phyloP scores from a whole-genome alignment of 1,140 invertebrate genomes.

The Nasonia longicornis region DNA sequence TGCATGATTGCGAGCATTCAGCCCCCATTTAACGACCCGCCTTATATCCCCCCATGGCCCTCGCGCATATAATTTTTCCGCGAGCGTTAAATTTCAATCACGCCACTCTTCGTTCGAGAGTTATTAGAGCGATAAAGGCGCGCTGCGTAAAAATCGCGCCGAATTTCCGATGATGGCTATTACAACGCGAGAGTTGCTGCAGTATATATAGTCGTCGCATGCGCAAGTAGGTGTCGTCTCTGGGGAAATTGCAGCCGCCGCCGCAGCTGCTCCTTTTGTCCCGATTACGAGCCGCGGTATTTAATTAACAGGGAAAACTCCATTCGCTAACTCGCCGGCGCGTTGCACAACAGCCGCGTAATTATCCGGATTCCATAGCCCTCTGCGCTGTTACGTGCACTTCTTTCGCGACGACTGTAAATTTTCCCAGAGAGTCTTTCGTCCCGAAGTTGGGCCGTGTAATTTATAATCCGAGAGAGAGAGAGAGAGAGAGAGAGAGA shows the following conservation, averaged over 20 bases:
- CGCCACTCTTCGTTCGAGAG: too few species aligned
- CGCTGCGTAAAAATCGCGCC: too few species aligned
- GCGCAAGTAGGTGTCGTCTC: conserved; percentile 11
- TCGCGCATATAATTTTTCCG: too few species aligned
- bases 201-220: too few species aligned
- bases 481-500: too few species aligned
- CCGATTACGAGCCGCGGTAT: conserved; percentile 49
- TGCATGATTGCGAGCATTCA: too few species aligned
- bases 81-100: too few species aligned
- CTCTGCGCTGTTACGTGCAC: background rate
- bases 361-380: conserved; percentile 48
- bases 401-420: conserved; percentile 14
- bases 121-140: too few species aligned
- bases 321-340: conserved; percentile 30
- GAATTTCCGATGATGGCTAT: too few species aligned
- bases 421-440: background rate
- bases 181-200: too few species aligned
- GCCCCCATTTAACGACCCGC: too few species aligned
- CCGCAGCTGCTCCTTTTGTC: conserved; percentile 45
- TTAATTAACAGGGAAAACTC: conserved; percentile 53
- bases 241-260: conserved; percentile 30
- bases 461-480: conserved; percentile 34
- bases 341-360: conserved; percentile 39
- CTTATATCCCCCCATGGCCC: too few species aligned
- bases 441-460: conserved; percentile 2